Conservation (phyloP, 2,797 vertebrate species). For the Lacerta viridis region DNA sequence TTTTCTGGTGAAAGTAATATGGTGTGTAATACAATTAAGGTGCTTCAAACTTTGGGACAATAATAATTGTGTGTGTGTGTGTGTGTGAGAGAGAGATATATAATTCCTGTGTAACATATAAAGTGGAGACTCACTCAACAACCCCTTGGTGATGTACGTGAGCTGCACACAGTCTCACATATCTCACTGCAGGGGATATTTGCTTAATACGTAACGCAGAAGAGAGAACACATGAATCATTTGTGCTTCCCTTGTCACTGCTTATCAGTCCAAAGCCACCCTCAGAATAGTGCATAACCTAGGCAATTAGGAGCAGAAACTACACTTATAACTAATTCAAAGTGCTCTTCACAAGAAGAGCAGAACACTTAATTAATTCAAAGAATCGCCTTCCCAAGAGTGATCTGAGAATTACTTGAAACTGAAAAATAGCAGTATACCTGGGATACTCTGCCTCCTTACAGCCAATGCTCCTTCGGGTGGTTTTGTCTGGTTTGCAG, state of each 20-base stretch:
- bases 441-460: conserved; percentile 98
- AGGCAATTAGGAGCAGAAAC: background rate
- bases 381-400: background rate
- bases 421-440: conserved; percentile 79
- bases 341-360: background rate
- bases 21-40: background rate
- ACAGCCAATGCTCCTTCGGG: conserved; percentile 96
- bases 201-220: background rate
- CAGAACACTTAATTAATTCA: conserved; percentile 24
- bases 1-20: background rate
- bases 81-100: no score
- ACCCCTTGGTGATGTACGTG: background rate
- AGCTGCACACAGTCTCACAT: background rate
- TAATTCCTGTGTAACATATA: background rate
- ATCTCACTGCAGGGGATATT: background rate
- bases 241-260: background rate
- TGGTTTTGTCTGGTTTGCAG: conserved; percentile 91
- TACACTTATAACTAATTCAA: background rate
- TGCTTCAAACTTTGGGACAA: background rate
- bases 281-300: background rate
- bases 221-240: background rate
- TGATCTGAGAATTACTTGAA: conserved; percentile 52
- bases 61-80: no score
- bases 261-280: background rate
- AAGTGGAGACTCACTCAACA: background rate